phyloP scores from a whole-genome alignment of 2,888 invertebrate species.

The Himalopsyche japonica region DNA sequence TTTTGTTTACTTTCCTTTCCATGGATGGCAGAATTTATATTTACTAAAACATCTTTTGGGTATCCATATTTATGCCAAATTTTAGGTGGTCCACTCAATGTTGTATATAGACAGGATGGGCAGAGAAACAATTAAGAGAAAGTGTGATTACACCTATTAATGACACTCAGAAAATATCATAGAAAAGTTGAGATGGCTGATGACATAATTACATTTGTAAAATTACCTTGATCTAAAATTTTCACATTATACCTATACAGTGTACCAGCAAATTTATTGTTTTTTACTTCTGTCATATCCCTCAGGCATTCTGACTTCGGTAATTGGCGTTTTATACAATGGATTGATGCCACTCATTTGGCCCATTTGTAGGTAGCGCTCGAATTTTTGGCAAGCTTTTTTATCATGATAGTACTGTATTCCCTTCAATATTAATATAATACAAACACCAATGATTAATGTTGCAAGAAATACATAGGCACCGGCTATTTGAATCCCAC shows the following conservation, averaged over 20 bases:
- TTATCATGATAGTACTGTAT: slow-evolving; percentile 57
- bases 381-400: slow-evolving; percentile 59
- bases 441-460: slow-evolving; percentile 53
- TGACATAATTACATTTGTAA: too few relatives aligned
- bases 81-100: too few relatives aligned
- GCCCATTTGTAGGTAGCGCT: slow-evolving; percentile 51
- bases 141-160: too few relatives aligned
- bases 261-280: neutral
- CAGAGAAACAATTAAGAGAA: too few relatives aligned
- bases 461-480: slow-evolving; percentile 45
- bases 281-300: slow-evolving; percentile 11
- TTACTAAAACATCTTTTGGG: too few relatives aligned
- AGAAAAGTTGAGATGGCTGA: too few relatives aligned
- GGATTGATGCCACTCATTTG: slow-evolving; percentile 60
- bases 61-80: too few relatives aligned
- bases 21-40: too few relatives aligned
- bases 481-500: neutral
- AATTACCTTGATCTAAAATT: neutral
- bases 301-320: slow-evolving; percentile 60
- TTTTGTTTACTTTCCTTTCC: too few relatives aligned
- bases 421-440: slow-evolving; percentile 52
- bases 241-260: neutral
- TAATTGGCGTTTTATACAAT: slow-evolving; percentile 65
- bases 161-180: too few relatives aligned
- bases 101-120: too few relatives aligned